A percentile compares a stretch with the other conserved stretches of the same genome.
These are phyloP conservation scores for Drosophila willistoni DNA, from an alignment of 1,140 invertebrate species.

Conservation along the genomic window DNA sequence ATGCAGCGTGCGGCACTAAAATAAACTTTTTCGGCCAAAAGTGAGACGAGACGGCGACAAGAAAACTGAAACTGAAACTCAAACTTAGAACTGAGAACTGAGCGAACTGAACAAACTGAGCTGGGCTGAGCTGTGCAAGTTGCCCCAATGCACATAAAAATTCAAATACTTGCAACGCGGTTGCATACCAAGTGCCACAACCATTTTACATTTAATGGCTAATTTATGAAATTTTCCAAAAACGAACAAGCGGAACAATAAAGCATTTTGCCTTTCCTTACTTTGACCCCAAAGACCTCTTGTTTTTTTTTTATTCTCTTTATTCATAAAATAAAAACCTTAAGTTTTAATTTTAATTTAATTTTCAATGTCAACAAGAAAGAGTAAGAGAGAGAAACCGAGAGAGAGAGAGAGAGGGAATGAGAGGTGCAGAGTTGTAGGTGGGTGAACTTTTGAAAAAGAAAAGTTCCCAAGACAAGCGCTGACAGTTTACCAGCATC, in stretches of 20 bases:
- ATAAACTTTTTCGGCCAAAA: constrained; percentile 63
- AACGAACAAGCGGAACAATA: constrained; percentile 25
- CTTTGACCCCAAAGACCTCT: too few species aligned
- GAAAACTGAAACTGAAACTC: constrained; percentile 31
- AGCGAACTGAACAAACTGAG: constrained; percentile 15
- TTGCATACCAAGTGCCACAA: constrained; percentile 49
- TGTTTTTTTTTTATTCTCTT: too few species aligned
- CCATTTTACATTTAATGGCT: constrained; percentile 58
- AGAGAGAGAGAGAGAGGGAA: background rate
- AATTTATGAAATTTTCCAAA: constrained; percentile 65
- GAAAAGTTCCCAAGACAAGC: constrained; percentile 65
- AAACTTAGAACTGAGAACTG: constrained; percentile 32
- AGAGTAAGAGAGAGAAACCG: background rate
- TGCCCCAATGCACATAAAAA: constrained; percentile 71
- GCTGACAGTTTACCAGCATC: constrained; percentile 61
- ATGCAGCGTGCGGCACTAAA: constrained; percentile 54
- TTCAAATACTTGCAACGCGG: constrained; percentile 73
- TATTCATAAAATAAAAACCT: background rate
- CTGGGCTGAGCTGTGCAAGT: constrained; percentile 36
- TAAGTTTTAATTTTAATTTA: constrained; percentile 37
- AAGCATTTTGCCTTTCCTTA: background rate
- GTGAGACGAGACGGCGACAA: constrained; percentile 33
- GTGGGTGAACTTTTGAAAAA: constrained; percentile 45
- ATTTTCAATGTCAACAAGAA: constrained; percentile 37
- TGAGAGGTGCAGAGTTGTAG: constrained; percentile 25